Evolutionary conservation across 2,888 invertebrate species (phyloP), one percentile per base, ranked within the genome.

Genomic region (Dicyrtomina minuta): DNA sequence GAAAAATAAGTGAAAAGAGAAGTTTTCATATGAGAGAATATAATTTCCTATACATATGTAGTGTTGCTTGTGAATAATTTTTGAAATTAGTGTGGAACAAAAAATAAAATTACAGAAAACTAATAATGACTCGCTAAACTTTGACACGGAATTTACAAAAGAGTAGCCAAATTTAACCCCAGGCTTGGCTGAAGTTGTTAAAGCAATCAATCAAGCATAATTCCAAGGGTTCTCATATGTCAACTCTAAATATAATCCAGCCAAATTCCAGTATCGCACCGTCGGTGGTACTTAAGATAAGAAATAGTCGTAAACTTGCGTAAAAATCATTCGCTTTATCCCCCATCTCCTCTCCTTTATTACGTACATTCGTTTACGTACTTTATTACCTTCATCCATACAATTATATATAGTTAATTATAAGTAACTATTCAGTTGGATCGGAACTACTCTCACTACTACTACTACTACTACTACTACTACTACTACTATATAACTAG

Each of bases 91-190:
- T 33, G 3, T 33, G 33, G 3, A 33, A 33, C 3, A 33, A 33
- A 33, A 33, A n/a, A n/a, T n/a, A n/a, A 33, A 3, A 77, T 84
- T 85, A 51, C 86, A 96, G 95, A 92, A 92, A 88, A 92, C 90
- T 82, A 91, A 93, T 85, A 93, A 93, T 82, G 99, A 99, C 84
- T 96, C 96, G 78, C 88, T 92, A 81, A 99, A 99, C 86, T 99
- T 99, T 85, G 99, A 99, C 86, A 90, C 95, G 60, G 98, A 99
- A 86, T 99, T 99, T 84, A 99, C 99, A 49, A 93, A 94, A 83
- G 99, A 99, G 84, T 97, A 98, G 80, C 98, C 99, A 56, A 89
- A 92, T 68, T 86, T 99, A 79, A 98, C 99, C 73, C 97, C 97
- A 56, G 91, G 97, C 76, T 91, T 94, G 80, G 85, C 87, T 70